These are phyloP conservation scores for Ornithorhynchus anatinus DNA, from an alignment of 2,113 vertebrate genomes.

Conservation along the genomic window DNA sequence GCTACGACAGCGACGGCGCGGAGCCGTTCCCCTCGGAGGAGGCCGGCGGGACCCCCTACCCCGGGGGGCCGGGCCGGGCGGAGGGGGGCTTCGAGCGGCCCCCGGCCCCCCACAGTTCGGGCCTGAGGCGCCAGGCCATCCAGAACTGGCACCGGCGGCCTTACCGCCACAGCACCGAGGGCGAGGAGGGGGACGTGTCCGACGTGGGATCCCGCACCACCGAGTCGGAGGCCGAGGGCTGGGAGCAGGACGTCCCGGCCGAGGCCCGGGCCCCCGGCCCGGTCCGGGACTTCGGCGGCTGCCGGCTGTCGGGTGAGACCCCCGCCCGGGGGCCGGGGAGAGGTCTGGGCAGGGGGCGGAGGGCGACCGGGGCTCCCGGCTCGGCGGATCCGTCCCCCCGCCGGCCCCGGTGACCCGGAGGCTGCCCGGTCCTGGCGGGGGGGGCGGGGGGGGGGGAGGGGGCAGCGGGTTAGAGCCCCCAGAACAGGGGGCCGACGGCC, in stretches of 20 bases:
- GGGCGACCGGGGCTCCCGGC: background rate
- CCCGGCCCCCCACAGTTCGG: conserved; percentile 76
- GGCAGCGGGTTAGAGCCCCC: no score
- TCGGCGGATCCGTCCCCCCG: background rate
- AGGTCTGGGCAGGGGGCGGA: background rate
- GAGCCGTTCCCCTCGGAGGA: conserved; percentile 87
- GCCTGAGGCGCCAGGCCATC: conserved; percentile 92
- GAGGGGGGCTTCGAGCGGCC: conserved; percentile 73
- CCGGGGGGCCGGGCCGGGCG: conserved; percentile 76
- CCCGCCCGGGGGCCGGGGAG: background rate
- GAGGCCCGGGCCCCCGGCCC: conserved; percentile 68
- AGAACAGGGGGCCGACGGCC: no score
- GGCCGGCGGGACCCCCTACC: conserved; percentile 75
- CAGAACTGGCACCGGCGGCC: conserved; percentile 97
- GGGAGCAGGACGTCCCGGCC: conserved; percentile 81
- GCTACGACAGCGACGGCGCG: conserved; percentile 93
- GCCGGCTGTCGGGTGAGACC: conserved; percentile 76
- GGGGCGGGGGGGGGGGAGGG: no score
- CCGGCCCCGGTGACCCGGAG: background rate
- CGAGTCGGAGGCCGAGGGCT: conserved; percentile 91
- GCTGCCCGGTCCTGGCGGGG: background rate
- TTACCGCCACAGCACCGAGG: conserved; percentile 94
- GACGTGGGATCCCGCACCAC: conserved; percentile 95
- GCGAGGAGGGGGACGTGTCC: conserved; percentile 92
- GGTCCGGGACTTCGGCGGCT: conserved; percentile 64